A percentile compares a stretch with the other conserved stretches of the same genome.
phyloP scores from a whole-genome alignment of 1,140 invertebrate species.

The Anastrepha ludens region DNA sequence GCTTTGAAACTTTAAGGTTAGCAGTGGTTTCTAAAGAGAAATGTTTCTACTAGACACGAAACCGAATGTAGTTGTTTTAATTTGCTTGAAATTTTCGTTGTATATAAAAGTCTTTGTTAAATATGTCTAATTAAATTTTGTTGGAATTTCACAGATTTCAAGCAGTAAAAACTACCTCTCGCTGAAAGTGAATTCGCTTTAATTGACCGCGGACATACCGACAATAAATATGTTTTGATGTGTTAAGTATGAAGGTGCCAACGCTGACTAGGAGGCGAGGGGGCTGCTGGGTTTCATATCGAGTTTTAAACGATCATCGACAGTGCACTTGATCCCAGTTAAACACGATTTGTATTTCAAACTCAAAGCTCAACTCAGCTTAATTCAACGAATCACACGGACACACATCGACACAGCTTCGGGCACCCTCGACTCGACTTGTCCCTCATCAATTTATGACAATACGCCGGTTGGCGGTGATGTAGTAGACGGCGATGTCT shows the following conservation, averaged over 20 bases:
- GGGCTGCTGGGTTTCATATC: neutral
- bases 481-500: neutral
- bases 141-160: neutral
- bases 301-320: neutral
- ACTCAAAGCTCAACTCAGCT: conserved; percentile 1
- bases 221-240: conserved; percentile 19
- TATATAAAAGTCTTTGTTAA: too few relatives aligned
- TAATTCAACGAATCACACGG: neutral
- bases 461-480: neutral
- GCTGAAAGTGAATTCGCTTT: conserved; percentile 43
- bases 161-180: neutral
- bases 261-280: neutral
- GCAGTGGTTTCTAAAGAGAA: too few relatives aligned
- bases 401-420: neutral
- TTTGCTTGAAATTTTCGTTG: too few relatives aligned
- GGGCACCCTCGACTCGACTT: conserved; percentile 21
- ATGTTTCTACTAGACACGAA: too few relatives aligned
- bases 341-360: neutral
- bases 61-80: too few relatives aligned
- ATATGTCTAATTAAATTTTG: neutral
- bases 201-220: neutral
- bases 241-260: neutral
- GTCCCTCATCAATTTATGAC: conserved; percentile 47
- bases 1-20: too few relatives aligned
- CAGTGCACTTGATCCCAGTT: neutral